Evolutionary conservation across 2,797 vertebrate genomes (phyloP), one percentile per base, ranked within the genome.

Genomic region (Tauraco hartlaubi): DNA sequence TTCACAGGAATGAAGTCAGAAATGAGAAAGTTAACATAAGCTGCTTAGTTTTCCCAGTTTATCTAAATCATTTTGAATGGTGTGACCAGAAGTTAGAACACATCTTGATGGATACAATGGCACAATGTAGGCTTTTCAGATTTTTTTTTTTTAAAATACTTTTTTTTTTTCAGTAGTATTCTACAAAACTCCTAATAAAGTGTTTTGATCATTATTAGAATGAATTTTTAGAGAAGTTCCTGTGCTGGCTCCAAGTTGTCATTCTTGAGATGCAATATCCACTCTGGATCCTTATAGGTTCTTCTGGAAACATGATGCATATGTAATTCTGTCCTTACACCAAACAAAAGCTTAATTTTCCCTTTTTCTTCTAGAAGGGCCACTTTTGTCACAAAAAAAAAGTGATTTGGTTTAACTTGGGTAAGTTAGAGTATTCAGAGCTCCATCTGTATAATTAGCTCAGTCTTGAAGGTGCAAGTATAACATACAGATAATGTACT

Each of bases 61-160:
- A 80, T 6, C 4, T 56, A 73, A 64, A 76, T 64, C 0, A 4
- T 62, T 62, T 90, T 81, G 28, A 39, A 48, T 48, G 5, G 2
- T 54, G 25, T 49, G 31, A 44, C 15, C 9, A 59, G 62, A 74
- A 58, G 5, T n/a, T 73, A 61, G 15, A 78, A 44, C 37, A 48
- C 5, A 51, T 51, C 22, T 55, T 37, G 5, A 20, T 41, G 15
- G 11, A 3, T 28, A 16, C 6, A 63, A 15, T 43, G 19, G 4
- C 10, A 56, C 23, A 63, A 16, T 6, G 16, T 0, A 3, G 22
- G 1, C 1, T 46, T 68, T 67, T 46, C 15, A 25, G 20, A 5
- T 49, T 49, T 71, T 64, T 79, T 28, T 29, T 31, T 48, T 21
- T n/a, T n/a, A n/a, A n/a, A 41, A 33, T 12, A 12, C 0, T 12